phyloP scores from a whole-genome alignment of 2,888 invertebrate genomes.

The Phalera bucephala region DNA sequence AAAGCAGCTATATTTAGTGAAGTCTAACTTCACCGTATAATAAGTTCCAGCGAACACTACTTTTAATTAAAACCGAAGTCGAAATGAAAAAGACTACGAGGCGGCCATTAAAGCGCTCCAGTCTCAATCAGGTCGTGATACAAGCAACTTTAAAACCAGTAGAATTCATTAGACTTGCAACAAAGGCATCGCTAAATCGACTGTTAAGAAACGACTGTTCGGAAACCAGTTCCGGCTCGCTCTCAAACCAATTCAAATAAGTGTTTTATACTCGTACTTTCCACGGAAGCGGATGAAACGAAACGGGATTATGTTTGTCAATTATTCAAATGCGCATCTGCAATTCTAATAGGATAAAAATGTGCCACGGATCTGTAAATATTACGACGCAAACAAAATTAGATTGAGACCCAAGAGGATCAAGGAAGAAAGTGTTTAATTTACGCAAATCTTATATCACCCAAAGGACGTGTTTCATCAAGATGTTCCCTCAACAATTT shows the following conservation, averaged over 20 bases:
- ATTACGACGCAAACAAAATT: constrained; percentile 46
- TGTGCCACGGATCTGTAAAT: too few species aligned
- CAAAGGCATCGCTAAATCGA: too few species aligned
- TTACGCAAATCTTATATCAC: constrained; percentile 63
- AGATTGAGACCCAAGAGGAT: constrained; percentile 44
- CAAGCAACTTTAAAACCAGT: too few species aligned
- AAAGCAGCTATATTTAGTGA: constrained; percentile 1
- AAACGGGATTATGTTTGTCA: constrained; percentile 52
- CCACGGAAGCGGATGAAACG: too few species aligned
- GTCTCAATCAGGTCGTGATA: too few species aligned
- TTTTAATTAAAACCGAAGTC: constrained; percentile 8
- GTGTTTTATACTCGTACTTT: constrained; percentile 49
- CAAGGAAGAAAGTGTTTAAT: constrained; percentile 59
- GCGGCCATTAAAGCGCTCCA: constrained; percentile 2
- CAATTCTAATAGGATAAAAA: too few species aligned
- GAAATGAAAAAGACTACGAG: constrained; percentile 3
- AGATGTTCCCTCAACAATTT: too few species aligned
- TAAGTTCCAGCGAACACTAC: not conserved
- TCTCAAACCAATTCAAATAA: constrained; percentile 41
- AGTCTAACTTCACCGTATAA: constrained; percentile 1
- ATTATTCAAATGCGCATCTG: constrained; percentile 63
- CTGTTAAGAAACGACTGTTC: constrained; percentile 4
- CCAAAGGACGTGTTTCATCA: too few species aligned
- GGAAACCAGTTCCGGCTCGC: constrained; percentile 25
- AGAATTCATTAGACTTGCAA: too few species aligned